Percentiles rank a stretch among this genome's conserved stretches.
Conservation (phyloP, 2,888 invertebrate genomes). For the Harpalus rubripes region DNA sequence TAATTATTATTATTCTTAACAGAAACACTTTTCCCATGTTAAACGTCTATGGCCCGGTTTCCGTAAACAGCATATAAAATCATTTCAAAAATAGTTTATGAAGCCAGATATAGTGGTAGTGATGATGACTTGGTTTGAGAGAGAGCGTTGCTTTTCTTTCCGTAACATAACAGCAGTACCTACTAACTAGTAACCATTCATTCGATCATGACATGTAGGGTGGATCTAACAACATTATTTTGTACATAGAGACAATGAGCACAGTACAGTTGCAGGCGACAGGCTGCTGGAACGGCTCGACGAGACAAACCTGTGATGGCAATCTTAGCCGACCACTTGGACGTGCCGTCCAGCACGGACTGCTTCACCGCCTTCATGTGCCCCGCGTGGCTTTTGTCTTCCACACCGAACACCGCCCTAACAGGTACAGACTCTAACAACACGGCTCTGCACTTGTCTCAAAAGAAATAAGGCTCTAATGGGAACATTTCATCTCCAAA, state of each 20-base stretch:
- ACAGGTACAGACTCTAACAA: conserved; percentile 30
- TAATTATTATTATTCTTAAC: too few relatives aligned
- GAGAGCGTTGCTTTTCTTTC: too few relatives aligned
- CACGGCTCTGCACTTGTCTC: conserved; percentile 23
- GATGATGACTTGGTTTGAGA: too few relatives aligned
- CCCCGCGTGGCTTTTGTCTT: conserved; percentile 94
- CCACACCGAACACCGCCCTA: conserved; percentile 98
- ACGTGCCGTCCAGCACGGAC: conserved; percentile 98
- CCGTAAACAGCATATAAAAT: too few relatives aligned
- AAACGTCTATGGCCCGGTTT: too few relatives aligned
- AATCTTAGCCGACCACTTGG: conserved; percentile 99
- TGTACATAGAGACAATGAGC: not conserved
- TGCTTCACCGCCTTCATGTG: conserved; percentile 99
- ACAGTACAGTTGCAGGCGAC: not conserved
- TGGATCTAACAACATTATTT: not conserved
- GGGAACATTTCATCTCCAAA: not conserved
- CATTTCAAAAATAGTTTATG: too few relatives aligned
- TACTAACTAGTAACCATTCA: not conserved
- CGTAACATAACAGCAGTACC: too few relatives aligned
- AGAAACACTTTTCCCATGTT: too few relatives aligned
- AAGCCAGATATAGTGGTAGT: too few relatives aligned
- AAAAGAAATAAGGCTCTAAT: not conserved
- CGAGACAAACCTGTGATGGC: conserved; percentile 97
- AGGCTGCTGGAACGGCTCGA: not conserved
- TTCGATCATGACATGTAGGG: not conserved